These are phyloP conservation scores for Pardalotus punctatus DNA, from an alignment of 2,113 vertebrate species.

Conservation along the genomic window DNA sequence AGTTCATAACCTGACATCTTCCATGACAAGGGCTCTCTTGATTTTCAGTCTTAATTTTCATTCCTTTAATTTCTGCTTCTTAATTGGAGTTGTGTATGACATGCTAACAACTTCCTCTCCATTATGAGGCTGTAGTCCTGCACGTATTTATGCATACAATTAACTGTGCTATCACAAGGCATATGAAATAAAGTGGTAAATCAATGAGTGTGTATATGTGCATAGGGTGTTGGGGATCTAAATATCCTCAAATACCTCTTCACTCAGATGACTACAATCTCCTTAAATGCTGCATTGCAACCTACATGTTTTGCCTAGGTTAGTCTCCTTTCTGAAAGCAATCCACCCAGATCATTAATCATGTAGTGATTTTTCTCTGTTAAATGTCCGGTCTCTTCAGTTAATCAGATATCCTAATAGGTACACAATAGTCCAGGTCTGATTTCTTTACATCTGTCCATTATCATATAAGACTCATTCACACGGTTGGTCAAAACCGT, in stretches of 20 bases:
- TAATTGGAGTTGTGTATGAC: background rate
- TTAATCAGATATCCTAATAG: background rate
- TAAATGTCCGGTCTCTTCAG: background rate
- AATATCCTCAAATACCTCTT: background rate
- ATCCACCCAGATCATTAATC: background rate
- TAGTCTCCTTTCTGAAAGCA: background rate
- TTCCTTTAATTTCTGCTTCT: background rate
- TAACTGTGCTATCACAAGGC: background rate
- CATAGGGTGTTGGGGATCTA: background rate
- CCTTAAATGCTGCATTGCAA: background rate
- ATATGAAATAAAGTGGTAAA: background rate
- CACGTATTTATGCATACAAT: background rate
- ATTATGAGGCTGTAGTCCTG: background rate
- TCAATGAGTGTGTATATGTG: background rate
- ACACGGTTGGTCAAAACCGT: background rate
- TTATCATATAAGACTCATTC: background rate
- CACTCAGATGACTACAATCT: background rate
- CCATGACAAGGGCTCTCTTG: background rate
- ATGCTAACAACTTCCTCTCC: background rate
- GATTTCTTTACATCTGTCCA: background rate
- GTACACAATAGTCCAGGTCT: background rate
- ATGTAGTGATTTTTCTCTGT: background rate
- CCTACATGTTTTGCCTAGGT: background rate
- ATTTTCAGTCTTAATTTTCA: constrained; percentile 5
- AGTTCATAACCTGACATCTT: background rate